A percentile compares a stretch with the other conserved stretches of the same genome.
Evolutionary conservation across 2,888 invertebrate species (phyloP).

Genomic region (Bombylius discolor): DNA sequence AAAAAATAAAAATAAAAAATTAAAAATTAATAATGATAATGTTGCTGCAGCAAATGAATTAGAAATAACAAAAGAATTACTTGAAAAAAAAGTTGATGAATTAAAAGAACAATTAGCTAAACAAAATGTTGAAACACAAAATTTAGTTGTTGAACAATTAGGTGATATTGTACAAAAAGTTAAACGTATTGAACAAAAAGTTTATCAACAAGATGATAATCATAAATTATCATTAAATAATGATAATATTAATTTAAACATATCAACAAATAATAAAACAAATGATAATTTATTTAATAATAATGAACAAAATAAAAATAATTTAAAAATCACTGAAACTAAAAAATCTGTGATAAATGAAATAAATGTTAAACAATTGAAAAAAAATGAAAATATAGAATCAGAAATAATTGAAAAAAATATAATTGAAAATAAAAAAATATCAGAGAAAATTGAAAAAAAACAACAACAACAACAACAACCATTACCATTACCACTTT

Average conservation of each 20-base stretch:
- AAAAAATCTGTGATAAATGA: too few species aligned
- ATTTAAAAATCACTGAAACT: too few species aligned
- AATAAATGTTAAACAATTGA: too few species aligned
- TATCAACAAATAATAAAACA: not conserved
- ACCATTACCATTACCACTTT: conserved; percentile 27
- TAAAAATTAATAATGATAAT: conserved; percentile 16
- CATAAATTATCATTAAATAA: conserved; percentile 19
- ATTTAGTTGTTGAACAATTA: conserved; percentile 26
- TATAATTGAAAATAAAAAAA: conserved; percentile 5
- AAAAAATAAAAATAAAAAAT: conserved; percentile 15
- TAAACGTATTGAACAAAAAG: conserved; percentile 39
- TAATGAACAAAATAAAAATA: too few species aligned
- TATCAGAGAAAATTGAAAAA: conserved; percentile 8
- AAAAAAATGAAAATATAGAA: too few species aligned
- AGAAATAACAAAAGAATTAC: conserved; percentile 27
- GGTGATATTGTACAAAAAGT: conserved; percentile 28
- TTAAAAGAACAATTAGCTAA: conserved; percentile 35
- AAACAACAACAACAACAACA: too few species aligned
- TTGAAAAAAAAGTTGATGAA: conserved; percentile 36
- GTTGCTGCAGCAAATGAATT: conserved; percentile 26
- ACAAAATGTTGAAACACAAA: conserved; percentile 29
- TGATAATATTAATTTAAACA: not conserved
- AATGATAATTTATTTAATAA: too few species aligned
- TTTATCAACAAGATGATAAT: conserved; percentile 29
- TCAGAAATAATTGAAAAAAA: too few species aligned